Conservation (phyloP, 2,888 invertebrate genomes). For the Pollenia labialis region DNA sequence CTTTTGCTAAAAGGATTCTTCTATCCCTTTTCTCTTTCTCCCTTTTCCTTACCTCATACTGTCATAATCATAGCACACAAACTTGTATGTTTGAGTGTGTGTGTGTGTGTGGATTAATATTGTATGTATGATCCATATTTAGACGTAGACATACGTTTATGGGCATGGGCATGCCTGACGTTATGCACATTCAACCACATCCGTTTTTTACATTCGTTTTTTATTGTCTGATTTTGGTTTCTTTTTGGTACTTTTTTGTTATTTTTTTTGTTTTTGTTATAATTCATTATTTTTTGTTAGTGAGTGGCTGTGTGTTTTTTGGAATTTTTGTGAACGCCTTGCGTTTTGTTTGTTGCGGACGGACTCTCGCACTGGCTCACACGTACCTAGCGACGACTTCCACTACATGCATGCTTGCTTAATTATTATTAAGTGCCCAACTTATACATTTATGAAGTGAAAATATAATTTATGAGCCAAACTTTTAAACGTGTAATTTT, state of each 20-base stretch:
- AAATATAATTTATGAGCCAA: constrained; percentile 75
- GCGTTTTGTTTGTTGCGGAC: constrained; percentile 46
- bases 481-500: constrained; percentile 62
- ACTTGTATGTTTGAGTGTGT: constrained; percentile 6
- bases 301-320: background rate
- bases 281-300: constrained; percentile 38
- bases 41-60: background rate
- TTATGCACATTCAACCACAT: constrained; percentile 57
- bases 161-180: constrained; percentile 54
- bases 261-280: constrained; percentile 34
- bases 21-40: background rate
- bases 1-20: constrained; percentile 53
- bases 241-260: constrained; percentile 19
- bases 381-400: constrained; percentile 10
- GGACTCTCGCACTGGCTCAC: background rate
- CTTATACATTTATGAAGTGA: constrained; percentile 74
- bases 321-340: constrained; percentile 51
- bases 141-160: constrained; percentile 47
- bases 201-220: constrained; percentile 40
- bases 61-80: constrained; percentile 28
- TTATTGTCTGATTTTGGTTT: constrained; percentile 61
- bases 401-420: constrained; percentile 69
- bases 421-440: constrained; percentile 77
- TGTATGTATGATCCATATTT: constrained; percentile 14
- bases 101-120: constrained; percentile 4